Evolutionary conservation across 1,140 invertebrate genomes (phyloP), one percentile per base, ranked within the genome.

Genomic region (Drosophila seguyi): DNA sequence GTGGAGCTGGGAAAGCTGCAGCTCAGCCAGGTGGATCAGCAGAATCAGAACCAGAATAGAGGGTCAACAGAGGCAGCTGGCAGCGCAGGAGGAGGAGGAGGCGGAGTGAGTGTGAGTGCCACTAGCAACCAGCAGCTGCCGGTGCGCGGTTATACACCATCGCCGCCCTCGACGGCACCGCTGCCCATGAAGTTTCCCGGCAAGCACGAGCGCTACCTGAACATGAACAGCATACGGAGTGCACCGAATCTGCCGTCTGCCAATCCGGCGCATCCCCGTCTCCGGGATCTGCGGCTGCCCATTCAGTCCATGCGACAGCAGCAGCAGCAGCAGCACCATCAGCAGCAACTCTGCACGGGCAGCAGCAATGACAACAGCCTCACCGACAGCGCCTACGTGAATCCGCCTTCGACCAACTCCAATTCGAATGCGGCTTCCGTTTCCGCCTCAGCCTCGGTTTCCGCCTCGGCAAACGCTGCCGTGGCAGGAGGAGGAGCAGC

Each of bases 141-240:
- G 8, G 88, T 94, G 11, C 77, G 88, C 6, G 91, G 95, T 14
- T 96, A 95, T 75, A 96, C 96, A 4, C 96, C 96, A 10, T 96
- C 96, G 14, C 96, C 96, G 18, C 96, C 96, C 22, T 96, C 96
- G 25, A 97, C 96, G 14, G 96, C 96, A 2, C 96, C 96, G 16
- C 92, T 97, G 65, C 96, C 96, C 3, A 95, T 96, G 63, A 97
- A 97, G 92, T 97, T 97, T 93, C 94, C 92, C 2, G 87, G 88
- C n/a, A 92, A 94, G 72, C 96, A 96, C 79, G 91, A 94, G 60
- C 88, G 83, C 77, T 94, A 95, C 44, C 95, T 96, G 94, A 95
- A 96, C 41, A 95, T 96, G 94, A 95, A 96, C 85, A 96, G 96
- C 80, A 96, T 96, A 38, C 94, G 95, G 75, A 97, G 96, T 91